A percentile compares a stretch with the other conserved stretches of the same genome.
Evolutionary conservation across 2,888 invertebrate genomes (phyloP).

Genomic region (Cryptus viduatorius): DNA sequence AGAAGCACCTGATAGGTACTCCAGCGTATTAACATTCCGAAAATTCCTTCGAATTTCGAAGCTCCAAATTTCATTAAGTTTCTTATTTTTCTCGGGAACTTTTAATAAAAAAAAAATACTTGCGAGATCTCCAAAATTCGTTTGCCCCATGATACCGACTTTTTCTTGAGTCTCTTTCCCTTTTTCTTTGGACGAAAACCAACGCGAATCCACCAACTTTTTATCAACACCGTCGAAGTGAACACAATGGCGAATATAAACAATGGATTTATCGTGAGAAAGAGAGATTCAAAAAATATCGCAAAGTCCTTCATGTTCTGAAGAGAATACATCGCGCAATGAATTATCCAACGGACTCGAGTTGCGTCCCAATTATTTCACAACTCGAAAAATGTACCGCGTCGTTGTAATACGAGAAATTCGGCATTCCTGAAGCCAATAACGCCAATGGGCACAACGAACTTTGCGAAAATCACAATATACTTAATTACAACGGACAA

Average conservation of each 20-base stretch:
- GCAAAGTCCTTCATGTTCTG: background rate
- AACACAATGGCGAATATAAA: background rate
- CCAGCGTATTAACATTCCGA: conserved; percentile 4
- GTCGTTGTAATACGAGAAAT: conserved; percentile 25
- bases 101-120: conserved; percentile 14
- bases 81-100: background rate
- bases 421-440: background rate
- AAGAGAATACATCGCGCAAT: background rate
- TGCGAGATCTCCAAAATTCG: background rate
- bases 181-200: background rate
- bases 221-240: background rate
- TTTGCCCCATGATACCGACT: background rate
- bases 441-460: conserved; percentile 34
- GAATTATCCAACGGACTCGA: background rate
- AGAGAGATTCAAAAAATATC: conserved; percentile 12
- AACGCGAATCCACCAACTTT: background rate
- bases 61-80: background rate
- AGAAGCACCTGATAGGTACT: conserved; percentile 11
- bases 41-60: background rate
- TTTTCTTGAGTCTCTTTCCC: background rate
- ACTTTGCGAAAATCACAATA: conserved; percentile 19
- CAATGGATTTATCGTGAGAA: conserved; percentile 4
- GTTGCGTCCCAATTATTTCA: background rate
- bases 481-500: background rate
- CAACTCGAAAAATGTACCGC: conserved; percentile 8